Conservation (phyloP, 2,888 invertebrate genomes). For the Dryadula phaetusa region DNA sequence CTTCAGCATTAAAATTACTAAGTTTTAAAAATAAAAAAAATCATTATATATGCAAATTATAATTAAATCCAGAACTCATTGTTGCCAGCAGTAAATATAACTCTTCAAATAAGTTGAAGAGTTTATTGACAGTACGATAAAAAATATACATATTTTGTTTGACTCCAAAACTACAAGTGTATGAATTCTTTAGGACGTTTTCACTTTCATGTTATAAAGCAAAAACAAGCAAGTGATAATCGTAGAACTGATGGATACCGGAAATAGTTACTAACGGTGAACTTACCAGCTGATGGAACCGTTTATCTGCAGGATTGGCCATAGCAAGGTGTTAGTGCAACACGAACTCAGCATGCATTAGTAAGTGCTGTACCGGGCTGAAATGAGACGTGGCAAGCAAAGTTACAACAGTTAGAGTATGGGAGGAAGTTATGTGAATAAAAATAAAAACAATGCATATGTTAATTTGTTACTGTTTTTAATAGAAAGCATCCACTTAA, state of each 20-base stretch:
- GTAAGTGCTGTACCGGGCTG: slow-evolving; percentile 67
- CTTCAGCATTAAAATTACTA: too few species aligned
- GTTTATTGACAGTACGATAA: too few species aligned
- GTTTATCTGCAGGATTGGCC: slow-evolving; percentile 79
- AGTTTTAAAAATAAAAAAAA: too few species aligned
- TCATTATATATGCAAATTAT: too few species aligned
- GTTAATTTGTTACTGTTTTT: not conserved
- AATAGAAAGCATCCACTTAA: not conserved
- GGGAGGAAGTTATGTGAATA: not conserved
- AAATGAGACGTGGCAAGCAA: slow-evolving; percentile 59
- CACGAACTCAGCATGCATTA: slow-evolving; percentile 76
- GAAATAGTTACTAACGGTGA: not conserved
- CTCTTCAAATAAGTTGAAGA: too few species aligned
- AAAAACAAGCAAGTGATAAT: not conserved
- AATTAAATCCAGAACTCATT: too few species aligned
- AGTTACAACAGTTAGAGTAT: slow-evolving; percentile 37
- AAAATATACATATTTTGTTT: too few species aligned
- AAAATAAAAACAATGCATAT: not conserved
- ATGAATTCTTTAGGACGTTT: too few species aligned
- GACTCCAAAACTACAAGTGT: too few species aligned
- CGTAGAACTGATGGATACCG: not conserved
- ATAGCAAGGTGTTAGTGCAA: slow-evolving; percentile 69
- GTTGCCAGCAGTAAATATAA: too few species aligned
- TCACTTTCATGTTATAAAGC: too few species aligned
- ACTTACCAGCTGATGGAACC: slow-evolving; percentile 85